phyloP scores from a whole-genome alignment of 2,888 invertebrate species.

The Cristatella mucedo region DNA sequence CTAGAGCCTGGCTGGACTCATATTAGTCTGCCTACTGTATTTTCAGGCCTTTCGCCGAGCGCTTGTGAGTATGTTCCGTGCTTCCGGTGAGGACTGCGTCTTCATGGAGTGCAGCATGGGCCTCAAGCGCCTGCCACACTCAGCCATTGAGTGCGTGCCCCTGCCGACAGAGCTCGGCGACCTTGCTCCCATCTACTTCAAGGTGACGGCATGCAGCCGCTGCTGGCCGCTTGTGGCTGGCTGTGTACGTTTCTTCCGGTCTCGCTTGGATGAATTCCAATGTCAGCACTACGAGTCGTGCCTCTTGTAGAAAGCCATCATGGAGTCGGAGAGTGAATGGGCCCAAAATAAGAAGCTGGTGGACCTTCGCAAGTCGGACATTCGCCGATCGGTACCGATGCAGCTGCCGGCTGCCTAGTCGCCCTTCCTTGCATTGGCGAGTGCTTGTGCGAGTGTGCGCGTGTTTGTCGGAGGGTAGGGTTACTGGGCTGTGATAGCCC shows the following conservation, averaged over 20 bases:
- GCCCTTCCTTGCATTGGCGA: too few species aligned
- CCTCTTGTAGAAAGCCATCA: constrained; percentile 60
- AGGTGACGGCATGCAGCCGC: constrained; percentile 41
- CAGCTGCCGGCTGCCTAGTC: too few species aligned
- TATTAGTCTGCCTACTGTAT: constrained; percentile 12
- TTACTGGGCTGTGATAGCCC: too few species aligned
- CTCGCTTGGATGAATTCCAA: too few species aligned
- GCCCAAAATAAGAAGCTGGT: constrained; percentile 79
- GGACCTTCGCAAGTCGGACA: constrained; percentile 50
- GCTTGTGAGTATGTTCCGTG: constrained; percentile 55
- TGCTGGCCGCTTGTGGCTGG: not conserved
- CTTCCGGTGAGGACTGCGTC: constrained; percentile 53
- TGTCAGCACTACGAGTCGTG: too few species aligned
- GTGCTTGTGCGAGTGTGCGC: too few species aligned
- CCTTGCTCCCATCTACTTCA: constrained; percentile 84
- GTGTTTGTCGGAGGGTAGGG: too few species aligned
- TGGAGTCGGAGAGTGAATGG: constrained; percentile 90
- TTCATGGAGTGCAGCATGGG: constrained; percentile 75
- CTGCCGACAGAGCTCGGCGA: constrained; percentile 66
- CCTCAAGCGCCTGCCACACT: constrained; percentile 60
- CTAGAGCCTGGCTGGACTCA: too few species aligned
- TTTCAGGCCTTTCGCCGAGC: constrained; percentile 57
- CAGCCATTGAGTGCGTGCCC: constrained; percentile 75
- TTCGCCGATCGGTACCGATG: constrained; percentile 55
- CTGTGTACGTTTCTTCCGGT: not conserved